Conservation (phyloP, 1,140 invertebrate species). For the Meloidogyne exigua region DNA sequence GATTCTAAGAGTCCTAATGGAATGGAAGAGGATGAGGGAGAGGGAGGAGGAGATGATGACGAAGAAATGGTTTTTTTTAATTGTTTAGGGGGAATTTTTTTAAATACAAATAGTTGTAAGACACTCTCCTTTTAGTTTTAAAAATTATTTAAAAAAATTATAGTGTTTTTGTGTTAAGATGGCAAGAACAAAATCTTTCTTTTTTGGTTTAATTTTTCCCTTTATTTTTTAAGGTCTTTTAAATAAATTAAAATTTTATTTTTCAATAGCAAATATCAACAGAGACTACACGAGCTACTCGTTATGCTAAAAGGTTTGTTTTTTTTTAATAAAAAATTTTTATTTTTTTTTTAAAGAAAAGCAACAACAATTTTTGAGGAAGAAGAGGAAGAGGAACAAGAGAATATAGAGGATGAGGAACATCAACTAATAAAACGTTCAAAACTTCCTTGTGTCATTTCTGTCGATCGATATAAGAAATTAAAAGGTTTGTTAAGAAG, state of each 20-base stretch:
- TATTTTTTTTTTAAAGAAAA: slow-evolving; percentile 13
- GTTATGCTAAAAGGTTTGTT: slow-evolving; percentile 27
- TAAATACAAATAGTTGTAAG: too few species aligned
- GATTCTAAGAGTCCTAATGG: slow-evolving; percentile 16
- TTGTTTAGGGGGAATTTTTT: too few species aligned
- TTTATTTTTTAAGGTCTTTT: not conserved
- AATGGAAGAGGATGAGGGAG: slow-evolving; percentile 39
- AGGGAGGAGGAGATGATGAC: not conserved
- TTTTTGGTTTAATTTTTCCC: too few species aligned
- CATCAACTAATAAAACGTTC: slow-evolving; percentile 19
- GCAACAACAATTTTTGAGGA: slow-evolving; percentile 11
- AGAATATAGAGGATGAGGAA: not conserved
- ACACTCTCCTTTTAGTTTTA: too few species aligned
- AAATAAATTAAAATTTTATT: not conserved
- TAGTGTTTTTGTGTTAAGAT: too few species aligned
- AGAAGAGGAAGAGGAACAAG: not conserved
- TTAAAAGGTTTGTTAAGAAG: slow-evolving; percentile 54
- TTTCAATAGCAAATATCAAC: not conserved
- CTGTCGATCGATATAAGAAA: slow-evolving; percentile 55
- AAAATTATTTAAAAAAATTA: too few species aligned
- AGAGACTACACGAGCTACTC: slow-evolving; percentile 17
- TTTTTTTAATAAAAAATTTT: too few species aligned
- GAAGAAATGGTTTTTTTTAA: too few species aligned
- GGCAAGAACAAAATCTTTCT: too few species aligned
- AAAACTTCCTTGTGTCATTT: slow-evolving; percentile 43